These are phyloP conservation scores for Lithodes maja DNA, from an alignment of 2,888 invertebrate genomes.

Conservation along the genomic window DNA sequence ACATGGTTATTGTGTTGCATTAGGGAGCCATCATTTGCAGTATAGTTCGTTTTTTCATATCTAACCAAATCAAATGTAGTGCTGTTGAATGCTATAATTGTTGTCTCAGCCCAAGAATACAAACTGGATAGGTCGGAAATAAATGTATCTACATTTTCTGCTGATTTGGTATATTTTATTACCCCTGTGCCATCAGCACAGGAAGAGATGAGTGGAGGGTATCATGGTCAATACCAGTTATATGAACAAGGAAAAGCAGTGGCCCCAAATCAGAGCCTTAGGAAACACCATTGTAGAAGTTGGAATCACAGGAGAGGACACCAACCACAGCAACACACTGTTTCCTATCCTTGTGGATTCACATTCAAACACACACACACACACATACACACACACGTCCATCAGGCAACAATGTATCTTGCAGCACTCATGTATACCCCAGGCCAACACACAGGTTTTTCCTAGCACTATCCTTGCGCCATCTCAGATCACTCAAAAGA, in stretches of 20 bases:
- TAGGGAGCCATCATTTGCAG: background rate
- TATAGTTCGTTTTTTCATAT: background rate
- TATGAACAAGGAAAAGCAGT: background rate
- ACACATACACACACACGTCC: too few relatives aligned
- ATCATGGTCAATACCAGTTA: background rate
- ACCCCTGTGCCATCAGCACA: background rate
- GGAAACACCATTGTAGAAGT: background rate
- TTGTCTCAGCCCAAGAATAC: background rate
- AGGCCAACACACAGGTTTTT: too few relatives aligned
- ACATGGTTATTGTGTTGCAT: background rate
- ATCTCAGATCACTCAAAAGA: too few relatives aligned
- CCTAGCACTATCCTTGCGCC: too few relatives aligned
- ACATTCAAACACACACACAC: too few relatives aligned
- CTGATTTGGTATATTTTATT: background rate
- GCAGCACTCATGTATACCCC: too few relatives aligned
- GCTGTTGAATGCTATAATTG: background rate
- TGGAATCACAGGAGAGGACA: background rate
- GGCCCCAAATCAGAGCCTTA: background rate
- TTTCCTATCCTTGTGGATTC: background rate
- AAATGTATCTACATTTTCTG: background rate
- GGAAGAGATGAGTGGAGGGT: background rate
- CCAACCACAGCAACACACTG: background rate
- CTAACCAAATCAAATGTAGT: background rate
- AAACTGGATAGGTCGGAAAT: background rate
- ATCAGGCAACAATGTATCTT: too few relatives aligned